phyloP scores from a whole-genome alignment of 30 jellyfish, hydroid and myxozoan species.

The Turritopsis rubra region DNA sequence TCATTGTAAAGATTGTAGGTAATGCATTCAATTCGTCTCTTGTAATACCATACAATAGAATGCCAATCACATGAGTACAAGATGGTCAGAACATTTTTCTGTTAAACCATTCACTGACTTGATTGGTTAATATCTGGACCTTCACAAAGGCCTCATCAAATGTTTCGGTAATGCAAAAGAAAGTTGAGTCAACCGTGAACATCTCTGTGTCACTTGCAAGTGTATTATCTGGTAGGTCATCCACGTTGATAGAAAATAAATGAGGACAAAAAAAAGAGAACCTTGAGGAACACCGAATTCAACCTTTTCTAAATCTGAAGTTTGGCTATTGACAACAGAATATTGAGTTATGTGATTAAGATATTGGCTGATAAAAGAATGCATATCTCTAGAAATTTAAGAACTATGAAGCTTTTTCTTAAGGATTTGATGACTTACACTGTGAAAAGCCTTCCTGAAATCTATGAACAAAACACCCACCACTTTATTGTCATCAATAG shows the following conservation, averaged over 20 bases:
- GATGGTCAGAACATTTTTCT: not conserved
- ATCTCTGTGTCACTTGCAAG: not conserved
- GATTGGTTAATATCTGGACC: not conserved
- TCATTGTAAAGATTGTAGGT: too few relatives aligned
- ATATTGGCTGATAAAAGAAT: not conserved
- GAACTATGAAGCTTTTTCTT: not conserved
- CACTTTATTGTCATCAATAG: constrained; percentile 21
- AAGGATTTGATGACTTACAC: constrained; percentile 16
- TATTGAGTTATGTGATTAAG: not conserved
- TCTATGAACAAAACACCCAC: constrained; percentile 40
- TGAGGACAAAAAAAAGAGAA: not conserved
- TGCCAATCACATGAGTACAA: not conserved
- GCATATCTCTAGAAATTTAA: not conserved
- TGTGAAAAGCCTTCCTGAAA: constrained; percentile 48
- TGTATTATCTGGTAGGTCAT: not conserved
- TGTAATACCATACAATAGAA: too few relatives aligned
- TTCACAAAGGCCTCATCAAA: not conserved
- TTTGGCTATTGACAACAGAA: not conserved
- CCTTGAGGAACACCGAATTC: not conserved
- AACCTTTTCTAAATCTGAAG: not conserved
- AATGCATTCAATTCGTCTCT: too few relatives aligned
- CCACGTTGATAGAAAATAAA: not conserved
- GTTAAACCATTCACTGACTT: too few relatives aligned
- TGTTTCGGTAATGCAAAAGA: not conserved
- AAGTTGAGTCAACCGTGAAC: not conserved